Conservation (phyloP, 37 sponge, comb jelly and placozoan species). For the Crambe crambe region DNA sequence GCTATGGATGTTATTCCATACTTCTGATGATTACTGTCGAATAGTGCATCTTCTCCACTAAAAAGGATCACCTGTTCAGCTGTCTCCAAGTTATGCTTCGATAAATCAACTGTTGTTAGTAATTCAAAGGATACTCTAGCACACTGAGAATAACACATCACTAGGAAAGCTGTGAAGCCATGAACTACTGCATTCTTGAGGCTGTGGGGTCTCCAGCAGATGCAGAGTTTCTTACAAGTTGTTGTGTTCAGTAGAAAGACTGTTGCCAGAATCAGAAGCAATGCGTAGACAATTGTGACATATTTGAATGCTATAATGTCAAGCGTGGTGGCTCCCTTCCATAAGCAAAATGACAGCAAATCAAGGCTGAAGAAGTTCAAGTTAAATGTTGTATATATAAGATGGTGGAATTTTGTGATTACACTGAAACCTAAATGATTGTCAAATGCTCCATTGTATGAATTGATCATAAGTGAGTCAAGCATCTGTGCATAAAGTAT, state of each 20-base stretch:
- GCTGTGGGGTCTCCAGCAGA: background rate
- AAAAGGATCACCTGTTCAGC: background rate
- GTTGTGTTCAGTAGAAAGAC: background rate
- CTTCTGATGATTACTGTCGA: constrained; percentile 16
- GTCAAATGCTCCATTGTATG: background rate
- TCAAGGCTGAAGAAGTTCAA: constrained; percentile 45
- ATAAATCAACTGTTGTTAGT: background rate
- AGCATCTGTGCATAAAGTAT: constrained; percentile 12
- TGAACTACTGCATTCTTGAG: constrained; percentile 20
- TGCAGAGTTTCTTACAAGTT: background rate
- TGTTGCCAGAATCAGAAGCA: constrained; percentile 14
- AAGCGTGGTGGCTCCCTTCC: constrained; percentile 37
- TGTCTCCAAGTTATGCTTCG: background rate
- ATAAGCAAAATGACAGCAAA: constrained; percentile 41
- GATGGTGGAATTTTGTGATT: background rate
- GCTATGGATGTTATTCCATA: constrained; percentile 45
- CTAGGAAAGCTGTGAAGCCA: constrained; percentile 41
- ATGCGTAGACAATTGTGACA: constrained; percentile 35
- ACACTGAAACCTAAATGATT: background rate
- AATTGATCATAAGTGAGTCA: background rate
- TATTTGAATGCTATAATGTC: constrained; percentile 42
- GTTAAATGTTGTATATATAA: constrained; percentile 6
- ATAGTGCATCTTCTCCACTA: constrained; percentile 24
- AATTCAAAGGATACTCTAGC: constrained; percentile 28
- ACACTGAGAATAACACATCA: constrained; percentile 46